phyloP scores from a whole-genome alignment of 2,797 vertebrate genomes.

The Dendrocincla tyrannina region DNA sequence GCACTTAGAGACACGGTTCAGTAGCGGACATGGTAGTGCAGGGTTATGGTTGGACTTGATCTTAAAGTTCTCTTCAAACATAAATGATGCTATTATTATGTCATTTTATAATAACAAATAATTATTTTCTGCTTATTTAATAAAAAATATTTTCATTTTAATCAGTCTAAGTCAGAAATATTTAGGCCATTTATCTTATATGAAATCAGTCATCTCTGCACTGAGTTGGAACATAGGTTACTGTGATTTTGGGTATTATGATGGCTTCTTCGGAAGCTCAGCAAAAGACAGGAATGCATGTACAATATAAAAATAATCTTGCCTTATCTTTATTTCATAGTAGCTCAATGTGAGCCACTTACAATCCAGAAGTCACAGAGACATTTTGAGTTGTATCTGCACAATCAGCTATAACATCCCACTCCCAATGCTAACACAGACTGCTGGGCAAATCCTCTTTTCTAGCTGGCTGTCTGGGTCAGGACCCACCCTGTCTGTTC shows the following conservation, averaged over 20 bases:
- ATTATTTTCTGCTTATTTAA: not conserved
- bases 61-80: not conserved
- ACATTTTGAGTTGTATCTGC: not conserved
- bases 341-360: not conserved
- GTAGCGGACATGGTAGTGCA: not conserved
- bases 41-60: not conserved
- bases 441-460: not conserved
- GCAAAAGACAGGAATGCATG: not conserved
- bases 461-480: not conserved
- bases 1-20: not conserved
- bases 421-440: not conserved
- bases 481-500: not conserved
- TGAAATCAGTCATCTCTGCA: not conserved
- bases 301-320: not conserved
- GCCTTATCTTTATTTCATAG: not conserved
- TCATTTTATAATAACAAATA: not conserved
- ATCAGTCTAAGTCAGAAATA: not conserved
- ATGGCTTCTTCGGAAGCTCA: not conserved
- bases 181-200: not conserved
- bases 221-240: not conserved
- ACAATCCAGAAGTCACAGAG: not conserved
- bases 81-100: not conserved
- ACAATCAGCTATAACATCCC: not conserved
- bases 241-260: not conserved
- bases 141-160: not conserved